A percentile compares a stretch with the other conserved stretches of the same genome.
Evolutionary conservation across 1,140 invertebrate species (phyloP).

Genomic region (Drosophila auraria): DNA sequence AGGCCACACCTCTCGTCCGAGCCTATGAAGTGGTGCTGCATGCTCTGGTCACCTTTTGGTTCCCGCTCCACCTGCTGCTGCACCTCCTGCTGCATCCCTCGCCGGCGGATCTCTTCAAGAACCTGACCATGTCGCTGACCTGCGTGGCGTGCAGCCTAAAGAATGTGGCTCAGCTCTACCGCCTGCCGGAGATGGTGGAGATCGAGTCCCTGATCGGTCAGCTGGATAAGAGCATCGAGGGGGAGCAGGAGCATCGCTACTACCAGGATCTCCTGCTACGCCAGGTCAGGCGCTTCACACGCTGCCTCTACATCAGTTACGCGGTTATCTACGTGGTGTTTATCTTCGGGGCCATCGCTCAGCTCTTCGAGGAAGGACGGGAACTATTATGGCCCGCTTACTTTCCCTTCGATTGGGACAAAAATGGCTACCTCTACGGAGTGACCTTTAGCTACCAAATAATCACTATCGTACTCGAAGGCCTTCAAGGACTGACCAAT

Average conservation of each 20-base stretch:
- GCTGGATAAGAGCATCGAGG: slow-evolving; percentile 38
- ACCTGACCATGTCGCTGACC: slow-evolving; percentile 42
- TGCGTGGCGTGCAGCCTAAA: slow-evolving; percentile 58
- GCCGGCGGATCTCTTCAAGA: slow-evolving; percentile 42
- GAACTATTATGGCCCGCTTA: slow-evolving; percentile 50
- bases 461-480: slow-evolving; percentile 14
- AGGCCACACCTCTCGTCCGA: slow-evolving; percentile 1
- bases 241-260: slow-evolving; percentile 35
- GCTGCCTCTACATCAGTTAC: slow-evolving; percentile 47
- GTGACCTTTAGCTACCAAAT: slow-evolving; percentile 45
- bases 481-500: slow-evolving; percentile 44
- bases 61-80: slow-evolving; percentile 57
- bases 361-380: not conserved
- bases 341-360: not conserved
- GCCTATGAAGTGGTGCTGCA: slow-evolving; percentile 33
- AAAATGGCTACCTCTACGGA: not conserved
- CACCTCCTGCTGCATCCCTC: slow-evolving; percentile 31
- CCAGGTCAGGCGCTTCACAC: slow-evolving; percentile 23
- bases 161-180: slow-evolving; percentile 33
- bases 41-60: slow-evolving; percentile 49
- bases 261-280: slow-evolving; percentile 29
- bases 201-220: slow-evolving; percentile 38
- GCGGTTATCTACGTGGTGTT: slow-evolving; percentile 32
- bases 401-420: slow-evolving; percentile 49
- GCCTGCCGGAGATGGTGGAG: slow-evolving; percentile 45